Evolutionary conservation across 1,140 invertebrate genomes (phyloP), one percentile per base, ranked within the genome.

Genomic region (Drosophila asahinai): DNA sequence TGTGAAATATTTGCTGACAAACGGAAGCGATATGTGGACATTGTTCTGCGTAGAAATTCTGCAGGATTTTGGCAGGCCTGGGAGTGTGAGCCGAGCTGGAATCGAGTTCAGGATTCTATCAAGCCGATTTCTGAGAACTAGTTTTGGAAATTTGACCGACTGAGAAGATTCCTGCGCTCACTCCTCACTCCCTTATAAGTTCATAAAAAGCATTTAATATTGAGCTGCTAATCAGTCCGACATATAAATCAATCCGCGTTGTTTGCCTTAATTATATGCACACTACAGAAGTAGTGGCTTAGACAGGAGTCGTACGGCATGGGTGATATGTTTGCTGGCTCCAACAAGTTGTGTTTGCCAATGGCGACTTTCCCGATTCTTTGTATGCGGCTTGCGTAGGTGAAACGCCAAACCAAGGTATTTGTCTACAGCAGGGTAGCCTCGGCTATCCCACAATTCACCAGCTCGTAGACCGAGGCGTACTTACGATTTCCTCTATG

Each of bases 21-120:
- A 89, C 84, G 84, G 86, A 89, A 89, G 86, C 86, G 84, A 89
- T 90, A 81, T 73, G 77, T 90, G 76, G 81, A 89, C 86, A 89
- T 81, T 76, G 74, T 87, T 89, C 86, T 59, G 60, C 64, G 58
- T 77, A 89, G 81, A 84, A 83, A 81, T 89, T 58, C 65, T 66
- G 48, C 22, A 27, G 17, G 22, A 52, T 43, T 54, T 22, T 19
- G 68, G 25, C 62, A 12, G 49, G 15, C 45, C 51, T 60, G 47
- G 36, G 48, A 77, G 55, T 72, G 45, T 12, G 45, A 63, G 40
- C 59, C 15, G 19, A 43, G 22, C 45, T 7, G 62, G 5, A 70
- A 33, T 43, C 36, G 17, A 43, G 38, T 57, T 12, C 38, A 51
- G 48, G 49, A 30, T 22, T 17, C 9, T 48, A 22, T 27, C 25